Conservation (phyloP, 2,888 invertebrate genomes). For the Notodonta dromedarius region DNA sequence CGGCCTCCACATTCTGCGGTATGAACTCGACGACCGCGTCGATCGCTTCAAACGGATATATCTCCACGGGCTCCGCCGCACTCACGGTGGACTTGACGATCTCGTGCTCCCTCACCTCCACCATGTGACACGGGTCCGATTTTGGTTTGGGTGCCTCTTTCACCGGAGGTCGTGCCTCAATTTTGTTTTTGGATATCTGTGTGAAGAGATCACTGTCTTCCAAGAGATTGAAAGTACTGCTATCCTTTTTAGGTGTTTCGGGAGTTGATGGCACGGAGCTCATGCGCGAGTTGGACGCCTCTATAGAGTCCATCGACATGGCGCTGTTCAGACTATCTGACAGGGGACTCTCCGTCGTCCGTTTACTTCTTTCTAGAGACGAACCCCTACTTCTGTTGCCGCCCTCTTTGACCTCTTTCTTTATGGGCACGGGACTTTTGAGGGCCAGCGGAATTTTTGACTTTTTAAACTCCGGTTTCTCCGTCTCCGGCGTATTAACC, state of each 20-base stretch:
- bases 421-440: conserved; percentile 70
- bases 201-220: conserved; percentile 88
- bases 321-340: conserved; percentile 38
- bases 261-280: conserved; percentile 50
- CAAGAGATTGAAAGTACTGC: conserved; percentile 86
- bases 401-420: conserved; percentile 61
- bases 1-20: conserved; percentile 82
- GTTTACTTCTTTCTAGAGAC: conserved; percentile 52
- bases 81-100: conserved; percentile 86
- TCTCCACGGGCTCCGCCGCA: conserved; percentile 65
- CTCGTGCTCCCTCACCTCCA: conserved; percentile 88
- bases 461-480: conserved; percentile 67
- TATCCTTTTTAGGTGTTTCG: conserved; percentile 74
- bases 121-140: conserved; percentile 80
- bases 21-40: conserved; percentile 82
- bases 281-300: conserved; percentile 26
- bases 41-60: conserved; percentile 78
- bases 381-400: conserved; percentile 59
- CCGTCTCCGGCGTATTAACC: conserved; percentile 67
- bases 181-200: conserved; percentile 85
- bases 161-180: conserved; percentile 39
- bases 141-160: conserved; percentile 35
- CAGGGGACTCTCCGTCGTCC: conserved; percentile 40
- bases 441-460: conserved; percentile 75
- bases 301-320: conserved; percentile 54